Base-by-base conservation (phyloP, 92 coral and sea anemone species). In the Siderastrea radians region DNA sequence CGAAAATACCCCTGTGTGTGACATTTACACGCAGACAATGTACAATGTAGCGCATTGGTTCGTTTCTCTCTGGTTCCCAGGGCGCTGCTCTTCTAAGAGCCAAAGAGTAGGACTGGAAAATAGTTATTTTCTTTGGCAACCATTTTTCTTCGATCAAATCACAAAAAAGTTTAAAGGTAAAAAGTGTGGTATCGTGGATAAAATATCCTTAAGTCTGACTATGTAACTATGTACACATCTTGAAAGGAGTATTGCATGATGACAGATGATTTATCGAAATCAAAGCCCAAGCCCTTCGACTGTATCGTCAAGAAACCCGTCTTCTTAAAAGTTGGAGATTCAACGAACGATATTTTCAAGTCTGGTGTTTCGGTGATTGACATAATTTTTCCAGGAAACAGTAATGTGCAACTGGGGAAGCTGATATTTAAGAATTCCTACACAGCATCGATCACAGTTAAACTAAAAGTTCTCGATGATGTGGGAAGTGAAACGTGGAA, bases 391-490 rank as follows among this genome's bases (percentile, higher is more conserved):
- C 90, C 91, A 43, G 90, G 79, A 63, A 77, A 3, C 46, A 52
- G 78, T 10, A 17, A 75, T 38, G 88, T 81, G 16, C 77, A 86
- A 86, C 84, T 91, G 63, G 50, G 64, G 44, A 48, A 77, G 78
- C 58, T 51, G 19, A 61, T 19, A 45, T 75, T 59, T 53, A 19
- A 90, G 62, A 97, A 97, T 81, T 90, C 84, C 74, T 95, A 97
- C 90, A 85, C 95, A 58, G 97, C 98, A 19, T 95, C 95, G 65
- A 68, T 97, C 0, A 96, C 93, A 44, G 69, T 97, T 54, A 97
- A 91, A 86, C 91, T 88, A 55, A 97, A 95, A 87, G 69, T 94
- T 54, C 66, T 90, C 8, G 94, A 94, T 57, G 75, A 52, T n/a
- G 77, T 65, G 64, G 81, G 84, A 19, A 83, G 72, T 57, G 97